phyloP scores from a whole-genome alignment of 2,797 vertebrate species.

The Lutjanus argentimaculatus region DNA sequence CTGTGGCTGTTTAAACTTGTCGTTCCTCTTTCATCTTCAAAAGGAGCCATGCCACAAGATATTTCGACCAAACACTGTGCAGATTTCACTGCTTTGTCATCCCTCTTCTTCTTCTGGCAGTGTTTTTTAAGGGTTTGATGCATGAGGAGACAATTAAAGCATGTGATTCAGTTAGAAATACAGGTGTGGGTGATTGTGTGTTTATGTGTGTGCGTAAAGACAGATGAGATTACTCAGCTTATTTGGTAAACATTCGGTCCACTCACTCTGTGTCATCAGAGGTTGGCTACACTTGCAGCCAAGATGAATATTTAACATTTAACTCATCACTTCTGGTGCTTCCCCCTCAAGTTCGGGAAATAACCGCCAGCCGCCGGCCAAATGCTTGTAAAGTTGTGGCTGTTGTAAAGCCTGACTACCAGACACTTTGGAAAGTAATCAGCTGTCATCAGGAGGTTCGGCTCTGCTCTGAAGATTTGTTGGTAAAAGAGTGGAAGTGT shows the following conservation, averaged over 20 bases:
- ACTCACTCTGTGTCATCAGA: constrained; percentile 72
- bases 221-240: constrained; percentile 54
- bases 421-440: constrained; percentile 65
- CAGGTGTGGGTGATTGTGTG: constrained; percentile 70
- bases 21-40: constrained; percentile 22
- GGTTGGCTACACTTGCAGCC: constrained; percentile 47
- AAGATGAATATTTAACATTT: constrained; percentile 63
- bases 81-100: constrained; percentile 19
- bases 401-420: constrained; percentile 53
- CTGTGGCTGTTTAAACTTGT: constrained; percentile 30
- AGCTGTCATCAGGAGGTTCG: constrained; percentile 52
- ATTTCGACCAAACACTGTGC: constrained; percentile 10
- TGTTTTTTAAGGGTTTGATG: constrained; percentile 26
- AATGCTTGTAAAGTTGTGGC: constrained; percentile 64
- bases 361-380: constrained; percentile 48
- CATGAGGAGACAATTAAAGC: constrained; percentile 68
- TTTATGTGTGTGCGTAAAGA: constrained; percentile 55
- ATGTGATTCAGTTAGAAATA: constrained; percentile 58
- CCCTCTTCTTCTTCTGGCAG: constrained; percentile 15
- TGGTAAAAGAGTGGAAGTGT: constrained; percentile 39
- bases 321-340: constrained; percentile 61
- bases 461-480: constrained; percentile 44
- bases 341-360: constrained; percentile 43
- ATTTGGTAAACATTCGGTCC: constrained; percentile 67
- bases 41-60: constrained; percentile 4